A percentile compares a stretch with the other conserved stretches of the same genome.
Conservation (phyloP, 2,888 invertebrate species). For the Eueremaeus valkanovi region DNA sequence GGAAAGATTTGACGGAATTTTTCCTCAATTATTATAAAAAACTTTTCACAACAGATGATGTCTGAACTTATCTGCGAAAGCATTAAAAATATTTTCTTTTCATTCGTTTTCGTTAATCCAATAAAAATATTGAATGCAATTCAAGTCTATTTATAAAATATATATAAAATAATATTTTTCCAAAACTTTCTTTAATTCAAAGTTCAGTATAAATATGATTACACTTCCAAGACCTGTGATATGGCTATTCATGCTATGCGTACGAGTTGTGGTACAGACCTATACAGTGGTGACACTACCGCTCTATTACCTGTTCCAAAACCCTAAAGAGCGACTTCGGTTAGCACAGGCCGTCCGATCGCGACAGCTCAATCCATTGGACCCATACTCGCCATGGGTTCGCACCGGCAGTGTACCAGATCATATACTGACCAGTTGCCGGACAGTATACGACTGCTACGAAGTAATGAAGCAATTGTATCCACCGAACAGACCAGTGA, state of each 20-base stretch:
- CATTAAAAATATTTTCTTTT: too few species aligned
- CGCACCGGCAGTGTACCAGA: not conserved
- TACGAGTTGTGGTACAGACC: conserved; percentile 50
- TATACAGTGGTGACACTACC: conserved; percentile 34
- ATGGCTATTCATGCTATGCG: conserved; percentile 72
- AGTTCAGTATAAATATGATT: too few species aligned
- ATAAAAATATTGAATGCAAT: too few species aligned
- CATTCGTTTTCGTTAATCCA: too few species aligned
- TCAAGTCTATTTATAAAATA: too few species aligned
- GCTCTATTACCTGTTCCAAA: conserved; percentile 25
- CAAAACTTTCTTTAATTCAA: too few species aligned
- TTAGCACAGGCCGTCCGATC: conserved; percentile 1
- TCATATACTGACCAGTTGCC: conserved; percentile 32
- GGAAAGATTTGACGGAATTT: too few species aligned
- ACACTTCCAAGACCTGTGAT: not conserved
- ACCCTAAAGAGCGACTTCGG: conserved; percentile 11
- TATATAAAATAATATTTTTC: too few species aligned
- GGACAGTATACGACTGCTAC: conserved; percentile 8
- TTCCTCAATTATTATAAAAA: too few species aligned
- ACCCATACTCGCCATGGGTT: conserved; percentile 39
- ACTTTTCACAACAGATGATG: too few species aligned
- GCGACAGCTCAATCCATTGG: not conserved
- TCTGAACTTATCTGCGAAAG: too few species aligned
- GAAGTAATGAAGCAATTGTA: not conserved
- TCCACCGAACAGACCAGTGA: conserved; percentile 1